Evolutionary conservation across 2,888 invertebrate genomes (phyloP).

Genomic region (Tipula unca): DNA sequence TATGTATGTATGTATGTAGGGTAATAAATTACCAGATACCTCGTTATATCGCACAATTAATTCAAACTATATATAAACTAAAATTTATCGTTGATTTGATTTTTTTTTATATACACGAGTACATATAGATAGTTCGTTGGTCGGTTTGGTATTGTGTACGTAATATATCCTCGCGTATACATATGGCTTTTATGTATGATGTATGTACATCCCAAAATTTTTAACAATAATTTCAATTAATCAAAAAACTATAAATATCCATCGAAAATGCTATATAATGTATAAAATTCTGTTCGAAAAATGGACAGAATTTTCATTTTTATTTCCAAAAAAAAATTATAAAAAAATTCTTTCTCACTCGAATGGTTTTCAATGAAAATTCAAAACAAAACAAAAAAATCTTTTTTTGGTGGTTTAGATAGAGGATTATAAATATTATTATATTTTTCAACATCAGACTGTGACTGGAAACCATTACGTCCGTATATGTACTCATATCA

Average conservation of each 20-base stretch:
- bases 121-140: no score
- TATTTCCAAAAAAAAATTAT: not conserved
- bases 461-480: not conserved
- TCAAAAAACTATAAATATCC: constrained; percentile 4
- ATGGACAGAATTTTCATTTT: not conserved
- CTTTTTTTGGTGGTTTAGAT: not conserved
- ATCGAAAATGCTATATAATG: not conserved
- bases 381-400: not conserved
- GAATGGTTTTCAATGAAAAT: not conserved
- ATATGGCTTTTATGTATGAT: not conserved
- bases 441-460: not conserved
- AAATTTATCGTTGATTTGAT: not conserved
- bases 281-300: not conserved
- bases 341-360: not conserved
- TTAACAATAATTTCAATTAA: not conserved
- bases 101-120: no score
- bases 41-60: not conserved
- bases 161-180: no score
- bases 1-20: no score
- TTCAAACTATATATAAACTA: not conserved
- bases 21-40: not conserved
- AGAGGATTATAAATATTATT: not conserved
- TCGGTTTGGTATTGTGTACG: not conserved
- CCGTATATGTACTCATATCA: not conserved
- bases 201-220: not conserved